These are phyloP conservation scores for Cotesia typhae DNA, from an alignment of 1,140 invertebrate genomes.

Conservation along the genomic window DNA sequence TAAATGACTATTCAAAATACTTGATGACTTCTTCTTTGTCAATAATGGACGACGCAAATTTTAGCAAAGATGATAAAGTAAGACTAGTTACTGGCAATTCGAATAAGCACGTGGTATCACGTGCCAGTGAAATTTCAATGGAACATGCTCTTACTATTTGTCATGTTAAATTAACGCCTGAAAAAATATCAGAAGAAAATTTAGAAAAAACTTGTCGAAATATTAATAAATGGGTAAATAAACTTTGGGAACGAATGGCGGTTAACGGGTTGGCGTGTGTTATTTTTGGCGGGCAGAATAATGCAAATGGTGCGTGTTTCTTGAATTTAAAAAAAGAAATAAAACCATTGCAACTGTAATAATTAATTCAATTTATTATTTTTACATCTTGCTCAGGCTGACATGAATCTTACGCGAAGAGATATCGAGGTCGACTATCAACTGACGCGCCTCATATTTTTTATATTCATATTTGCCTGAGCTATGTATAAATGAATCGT, in stretches of 20 bases:
- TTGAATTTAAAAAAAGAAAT: constrained; percentile 61
- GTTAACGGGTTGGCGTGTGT: constrained; percentile 68
- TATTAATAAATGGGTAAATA: constrained; percentile 72
- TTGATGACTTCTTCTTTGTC: constrained; percentile 52
- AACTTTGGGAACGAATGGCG: constrained; percentile 69
- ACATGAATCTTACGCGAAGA: constrained; percentile 16
- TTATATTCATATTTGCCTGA: constrained; percentile 24
- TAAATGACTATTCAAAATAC: constrained; percentile 68
- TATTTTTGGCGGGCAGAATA: constrained; percentile 68
- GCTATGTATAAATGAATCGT: constrained; percentile 39
- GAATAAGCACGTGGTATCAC: constrained; percentile 66
- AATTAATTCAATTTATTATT: not conserved
- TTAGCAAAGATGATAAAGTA: constrained; percentile 62
- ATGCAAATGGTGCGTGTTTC: constrained; percentile 66
- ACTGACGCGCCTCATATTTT: constrained; percentile 23
- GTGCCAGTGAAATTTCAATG: constrained; percentile 63
- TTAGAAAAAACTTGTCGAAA: constrained; percentile 61
- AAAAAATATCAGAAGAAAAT: constrained; percentile 58
- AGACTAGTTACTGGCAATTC: constrained; percentile 57
- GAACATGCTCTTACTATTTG: constrained; percentile 70
- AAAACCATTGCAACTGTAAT: constrained; percentile 14
- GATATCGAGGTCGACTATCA: constrained; percentile 11
- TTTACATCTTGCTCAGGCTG: constrained; percentile 2
- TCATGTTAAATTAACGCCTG: constrained; percentile 65
- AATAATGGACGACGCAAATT: constrained; percentile 54